phyloP scores from a whole-genome alignment of 1,140 invertebrate genomes.

The Leguminivora glycinivorella region DNA sequence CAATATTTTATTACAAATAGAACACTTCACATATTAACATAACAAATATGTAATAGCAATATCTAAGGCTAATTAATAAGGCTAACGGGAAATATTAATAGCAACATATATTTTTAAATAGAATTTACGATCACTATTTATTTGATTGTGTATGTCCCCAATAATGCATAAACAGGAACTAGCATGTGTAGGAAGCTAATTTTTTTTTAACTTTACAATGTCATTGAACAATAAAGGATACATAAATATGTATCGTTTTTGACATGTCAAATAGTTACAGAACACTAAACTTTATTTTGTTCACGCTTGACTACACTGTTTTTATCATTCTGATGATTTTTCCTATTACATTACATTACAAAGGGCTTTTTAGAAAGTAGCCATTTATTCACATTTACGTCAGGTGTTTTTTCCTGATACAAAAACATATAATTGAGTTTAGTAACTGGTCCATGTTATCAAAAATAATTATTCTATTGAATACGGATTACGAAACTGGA shows the following conservation, averaged over 20 bases:
- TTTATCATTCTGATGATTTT: constrained; percentile 8
- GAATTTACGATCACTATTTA: too few relatives aligned
- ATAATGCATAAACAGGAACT: too few relatives aligned
- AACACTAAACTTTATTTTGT: not conserved
- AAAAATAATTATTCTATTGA: not conserved
- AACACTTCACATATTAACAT: too few relatives aligned
- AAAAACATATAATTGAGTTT: constrained; percentile 15
- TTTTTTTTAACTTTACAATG: too few relatives aligned
- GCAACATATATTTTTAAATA: too few relatives aligned
- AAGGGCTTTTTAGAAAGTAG: constrained; percentile 21
- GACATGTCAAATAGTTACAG: not conserved
- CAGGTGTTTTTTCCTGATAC: not conserved
- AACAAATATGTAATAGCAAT: too few relatives aligned
- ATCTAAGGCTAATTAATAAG: too few relatives aligned
- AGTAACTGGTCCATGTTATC: not conserved
- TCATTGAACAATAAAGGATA: not conserved
- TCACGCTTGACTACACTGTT: constrained; percentile 15
- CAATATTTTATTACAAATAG: too few relatives aligned
- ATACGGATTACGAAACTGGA: not conserved
- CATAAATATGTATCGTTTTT: not conserved
- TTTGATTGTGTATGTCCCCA: too few relatives aligned
- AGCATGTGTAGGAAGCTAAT: too few relatives aligned
- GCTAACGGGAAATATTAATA: too few relatives aligned
- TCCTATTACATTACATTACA: not conserved
- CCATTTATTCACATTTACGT: constrained; percentile 15